These are phyloP conservation scores for Pangasius larnaudii DNA, from an alignment of 2,797 vertebrate genomes.

Conservation along the genomic window DNA sequence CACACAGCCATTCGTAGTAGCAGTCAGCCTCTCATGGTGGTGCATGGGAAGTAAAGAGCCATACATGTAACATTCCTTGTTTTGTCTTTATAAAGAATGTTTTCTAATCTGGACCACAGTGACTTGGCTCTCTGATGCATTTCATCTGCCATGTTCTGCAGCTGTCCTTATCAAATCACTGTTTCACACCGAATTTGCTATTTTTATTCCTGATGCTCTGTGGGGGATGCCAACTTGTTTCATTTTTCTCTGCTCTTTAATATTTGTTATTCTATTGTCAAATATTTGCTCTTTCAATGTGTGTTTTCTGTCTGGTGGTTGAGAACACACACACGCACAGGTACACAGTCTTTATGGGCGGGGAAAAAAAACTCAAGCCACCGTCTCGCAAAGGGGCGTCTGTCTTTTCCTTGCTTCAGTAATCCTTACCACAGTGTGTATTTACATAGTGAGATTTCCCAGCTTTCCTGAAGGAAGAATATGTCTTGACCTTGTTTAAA, in stretches of 20 bases:
- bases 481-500: slow-evolving; percentile 29
- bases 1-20: neutral
- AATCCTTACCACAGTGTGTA: slow-evolving; percentile 6
- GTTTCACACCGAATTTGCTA: slow-evolving; percentile 24
- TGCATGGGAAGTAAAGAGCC: slow-evolving; percentile 24
- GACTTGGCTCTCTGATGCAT: slow-evolving; percentile 30
- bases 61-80: slow-evolving; percentile 32
- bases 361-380: neutral
- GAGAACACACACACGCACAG: neutral
- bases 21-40: neutral
- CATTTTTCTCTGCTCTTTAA: slow-evolving; percentile 1
- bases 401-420: slow-evolving; percentile 22
- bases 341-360: neutral
- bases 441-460: slow-evolving; percentile 1
- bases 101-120: slow-evolving; percentile 16
- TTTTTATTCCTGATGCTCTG: slow-evolving; percentile 10
- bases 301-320: slow-evolving; percentile 32
- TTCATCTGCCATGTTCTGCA: neutral
- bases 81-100: slow-evolving; percentile 21
- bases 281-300: slow-evolving; percentile 15
- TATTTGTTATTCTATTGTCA: slow-evolving; percentile 11
- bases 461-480: neutral
- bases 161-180: neutral
- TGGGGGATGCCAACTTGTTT: neutral
- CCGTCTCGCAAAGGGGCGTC: slow-evolving; percentile 6